These are phyloP conservation scores for Dryobotodes eremita DNA, from an alignment of 2,888 invertebrate genomes.

Conservation along the genomic window DNA sequence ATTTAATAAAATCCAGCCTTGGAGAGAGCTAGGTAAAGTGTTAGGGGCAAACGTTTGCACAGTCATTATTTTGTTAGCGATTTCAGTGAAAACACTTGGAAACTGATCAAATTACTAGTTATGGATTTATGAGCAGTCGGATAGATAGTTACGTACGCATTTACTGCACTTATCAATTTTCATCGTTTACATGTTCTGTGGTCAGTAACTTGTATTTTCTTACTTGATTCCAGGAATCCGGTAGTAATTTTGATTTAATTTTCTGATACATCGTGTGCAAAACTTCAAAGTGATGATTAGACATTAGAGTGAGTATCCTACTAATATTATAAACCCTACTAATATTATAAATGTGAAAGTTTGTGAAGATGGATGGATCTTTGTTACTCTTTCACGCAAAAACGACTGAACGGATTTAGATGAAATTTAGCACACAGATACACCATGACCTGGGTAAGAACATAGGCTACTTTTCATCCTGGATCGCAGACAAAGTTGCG, in stretches of 20 bases:
- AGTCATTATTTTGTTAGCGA: conserved; percentile 86
- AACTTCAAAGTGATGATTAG: conserved; percentile 45
- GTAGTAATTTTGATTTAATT: conserved; percentile 67
- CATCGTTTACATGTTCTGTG: conserved; percentile 71
- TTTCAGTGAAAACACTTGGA: conserved; percentile 86
- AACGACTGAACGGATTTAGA: too few relatives aligned
- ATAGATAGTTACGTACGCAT: conserved; percentile 75
- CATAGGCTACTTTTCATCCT: too few relatives aligned
- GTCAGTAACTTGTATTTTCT: conserved; percentile 66
- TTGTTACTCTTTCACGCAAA: too few relatives aligned
- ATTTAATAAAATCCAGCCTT: conserved; percentile 83
- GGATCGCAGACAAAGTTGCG: too few relatives aligned
- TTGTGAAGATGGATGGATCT: too few relatives aligned
- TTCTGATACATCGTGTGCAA: conserved; percentile 58
- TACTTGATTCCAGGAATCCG: conserved; percentile 62
- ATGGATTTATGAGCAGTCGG: conserved; percentile 76
- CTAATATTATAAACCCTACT: too few relatives aligned
- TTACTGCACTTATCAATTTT: conserved; percentile 72
- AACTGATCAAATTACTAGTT: conserved; percentile 83
- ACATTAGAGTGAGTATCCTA: conserved; percentile 35
- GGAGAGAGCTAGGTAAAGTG: conserved; percentile 86
- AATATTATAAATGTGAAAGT: too few relatives aligned
- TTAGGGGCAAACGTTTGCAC: conserved; percentile 76
- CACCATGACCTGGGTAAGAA: too few relatives aligned
- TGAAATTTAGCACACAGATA: too few relatives aligned